phyloP scores from a whole-genome alignment of 2,888 invertebrate genomes.

The Cerceris rybyensis region DNA sequence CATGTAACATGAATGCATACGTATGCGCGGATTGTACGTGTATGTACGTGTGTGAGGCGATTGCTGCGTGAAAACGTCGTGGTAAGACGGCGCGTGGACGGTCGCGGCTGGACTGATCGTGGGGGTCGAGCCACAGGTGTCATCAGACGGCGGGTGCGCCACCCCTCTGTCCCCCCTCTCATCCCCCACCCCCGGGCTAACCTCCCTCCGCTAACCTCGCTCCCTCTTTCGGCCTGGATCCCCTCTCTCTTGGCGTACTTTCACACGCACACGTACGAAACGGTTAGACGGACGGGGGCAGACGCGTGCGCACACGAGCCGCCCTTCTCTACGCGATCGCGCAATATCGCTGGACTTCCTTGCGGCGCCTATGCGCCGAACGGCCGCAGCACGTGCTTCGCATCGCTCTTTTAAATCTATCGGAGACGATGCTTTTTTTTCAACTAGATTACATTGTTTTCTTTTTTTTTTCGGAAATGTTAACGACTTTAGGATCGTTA shows the following conservation, averaged over 20 bases:
- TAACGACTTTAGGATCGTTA: neutral
- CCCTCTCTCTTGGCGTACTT: slow-evolving; percentile 35
- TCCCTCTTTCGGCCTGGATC: slow-evolving; percentile 34
- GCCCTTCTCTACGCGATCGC: slow-evolving; percentile 41
- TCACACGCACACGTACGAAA: slow-evolving; percentile 46
- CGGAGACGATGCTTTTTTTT: slow-evolving; percentile 1
- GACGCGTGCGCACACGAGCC: slow-evolving; percentile 52
- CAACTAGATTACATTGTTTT: neutral
- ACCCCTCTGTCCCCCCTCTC: slow-evolving; percentile 50
- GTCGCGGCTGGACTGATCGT: slow-evolving; percentile 80
- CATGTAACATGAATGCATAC: slow-evolving; percentile 10
- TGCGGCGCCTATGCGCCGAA: slow-evolving; percentile 43
- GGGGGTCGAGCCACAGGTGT: slow-evolving; percentile 78
- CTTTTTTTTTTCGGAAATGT: neutral
- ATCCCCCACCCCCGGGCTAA: slow-evolving; percentile 27
- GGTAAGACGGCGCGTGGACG: slow-evolving; percentile 76
- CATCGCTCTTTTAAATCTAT: slow-evolving; percentile 9
- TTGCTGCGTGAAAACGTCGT: slow-evolving; percentile 69
- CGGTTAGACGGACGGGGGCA: slow-evolving; percentile 4
- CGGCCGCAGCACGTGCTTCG: slow-evolving; percentile 49
- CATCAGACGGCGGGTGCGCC: slow-evolving; percentile 70
- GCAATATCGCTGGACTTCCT: slow-evolving; percentile 47
- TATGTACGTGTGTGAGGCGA: slow-evolving; percentile 41
- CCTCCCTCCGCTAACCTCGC: slow-evolving; percentile 13
- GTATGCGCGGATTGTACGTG: neutral